Conservation (phyloP, 2,797 vertebrate genomes). For the Malacoraja senta region DNA sequence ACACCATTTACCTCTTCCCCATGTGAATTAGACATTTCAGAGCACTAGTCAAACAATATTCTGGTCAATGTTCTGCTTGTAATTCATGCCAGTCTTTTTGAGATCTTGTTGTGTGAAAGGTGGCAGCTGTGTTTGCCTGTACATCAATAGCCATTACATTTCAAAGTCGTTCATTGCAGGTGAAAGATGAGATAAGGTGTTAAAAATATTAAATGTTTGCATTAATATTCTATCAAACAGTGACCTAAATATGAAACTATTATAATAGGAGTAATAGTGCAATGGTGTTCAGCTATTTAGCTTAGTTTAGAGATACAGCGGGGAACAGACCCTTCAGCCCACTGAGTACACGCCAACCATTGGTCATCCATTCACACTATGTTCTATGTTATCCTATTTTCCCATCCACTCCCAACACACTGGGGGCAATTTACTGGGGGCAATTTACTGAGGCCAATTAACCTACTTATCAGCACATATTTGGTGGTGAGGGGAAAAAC, state of each 20-base stretch:
- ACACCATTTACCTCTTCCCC: background rate
- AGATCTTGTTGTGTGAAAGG: conserved; percentile 6
- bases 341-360: too few relatives aligned
- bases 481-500: too few relatives aligned
- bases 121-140: conserved; percentile 12
- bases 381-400: too few relatives aligned
- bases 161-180: conserved; percentile 14
- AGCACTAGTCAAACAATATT: background rate
- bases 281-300: background rate
- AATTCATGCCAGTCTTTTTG: background rate
- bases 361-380: too few relatives aligned
- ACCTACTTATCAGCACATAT: too few relatives aligned
- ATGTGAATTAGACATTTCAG: background rate
- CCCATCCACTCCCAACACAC: too few relatives aligned
- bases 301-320: too few relatives aligned
- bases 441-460: too few relatives aligned
- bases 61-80: background rate
- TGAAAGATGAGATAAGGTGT: background rate
- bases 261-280: conserved; percentile 2
- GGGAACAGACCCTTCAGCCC: too few relatives aligned
- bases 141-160: background rate
- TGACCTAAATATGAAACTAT: conserved; percentile 12
- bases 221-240: conserved; percentile 7
- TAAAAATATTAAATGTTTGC: conserved; percentile 7
- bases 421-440: too few relatives aligned